Evolutionary conservation across 2,797 vertebrate species (phyloP).

Genomic region (Chaunax sp.): DNA sequence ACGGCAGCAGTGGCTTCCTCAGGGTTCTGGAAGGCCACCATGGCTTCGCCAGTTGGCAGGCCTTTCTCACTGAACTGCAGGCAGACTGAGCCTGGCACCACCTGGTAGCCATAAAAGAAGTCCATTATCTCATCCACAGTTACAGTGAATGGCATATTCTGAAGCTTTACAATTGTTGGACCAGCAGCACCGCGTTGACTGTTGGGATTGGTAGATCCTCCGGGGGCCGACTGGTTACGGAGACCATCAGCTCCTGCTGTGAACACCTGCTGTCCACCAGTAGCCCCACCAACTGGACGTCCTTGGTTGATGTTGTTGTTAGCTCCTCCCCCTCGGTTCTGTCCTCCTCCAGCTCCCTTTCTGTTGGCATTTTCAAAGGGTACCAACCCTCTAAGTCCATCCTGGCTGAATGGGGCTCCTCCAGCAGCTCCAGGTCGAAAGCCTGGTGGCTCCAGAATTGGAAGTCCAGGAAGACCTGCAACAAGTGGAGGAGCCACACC

Average conservation of each 20-base stretch:
- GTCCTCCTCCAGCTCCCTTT: slow-evolving; percentile 81
- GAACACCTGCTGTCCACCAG: slow-evolving; percentile 79
- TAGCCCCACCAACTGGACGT: slow-evolving; percentile 58
- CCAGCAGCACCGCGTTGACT: slow-evolving; percentile 58
- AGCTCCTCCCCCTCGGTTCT: slow-evolving; percentile 84
- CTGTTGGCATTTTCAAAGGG: slow-evolving; percentile 86
- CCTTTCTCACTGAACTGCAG: slow-evolving; percentile 98
- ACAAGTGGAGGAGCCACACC: slow-evolving; percentile 86
- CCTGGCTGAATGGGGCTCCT: slow-evolving; percentile 85
- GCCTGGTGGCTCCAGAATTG: slow-evolving; percentile 90
- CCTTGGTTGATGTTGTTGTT: slow-evolving; percentile 73
- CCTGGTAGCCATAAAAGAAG: slow-evolving; percentile 99
- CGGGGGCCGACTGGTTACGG: slow-evolving; percentile 87
- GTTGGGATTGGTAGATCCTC: slow-evolving; percentile 87
- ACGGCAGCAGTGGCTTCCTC: slow-evolving; percentile 97
- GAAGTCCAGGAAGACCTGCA: slow-evolving; percentile 88
- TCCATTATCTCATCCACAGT: slow-evolving; percentile 98
- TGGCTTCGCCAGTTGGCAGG: slow-evolving; percentile 97
- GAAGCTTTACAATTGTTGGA: slow-evolving; percentile 97
- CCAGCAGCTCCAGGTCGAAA: slow-evolving; percentile 89
- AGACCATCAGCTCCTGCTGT: slow-evolving; percentile 87
- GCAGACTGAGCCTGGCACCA: slow-evolving; percentile 96
- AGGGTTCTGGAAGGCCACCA: slow-evolving; percentile 98
- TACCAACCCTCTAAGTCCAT: slow-evolving; percentile 84
- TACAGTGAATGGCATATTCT: slow-evolving; percentile 99